Conservation (phyloP, 2,888 invertebrate species). For the Polyploca ridens region DNA sequence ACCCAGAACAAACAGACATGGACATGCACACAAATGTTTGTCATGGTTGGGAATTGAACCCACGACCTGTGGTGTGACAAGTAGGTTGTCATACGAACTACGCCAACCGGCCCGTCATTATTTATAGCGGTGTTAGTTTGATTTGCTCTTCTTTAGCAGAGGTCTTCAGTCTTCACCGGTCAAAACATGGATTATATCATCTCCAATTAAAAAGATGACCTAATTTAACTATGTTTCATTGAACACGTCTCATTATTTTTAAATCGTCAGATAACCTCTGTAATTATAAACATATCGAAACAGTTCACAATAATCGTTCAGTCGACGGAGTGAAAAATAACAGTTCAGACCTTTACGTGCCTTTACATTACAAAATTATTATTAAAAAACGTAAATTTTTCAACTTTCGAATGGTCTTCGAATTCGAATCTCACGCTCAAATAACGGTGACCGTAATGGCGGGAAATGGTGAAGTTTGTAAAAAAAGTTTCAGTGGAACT, state of each 20-base stretch:
- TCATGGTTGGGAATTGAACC: no score
- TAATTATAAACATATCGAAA: conserved; percentile 35
- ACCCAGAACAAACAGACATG: no score
- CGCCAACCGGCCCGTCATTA: no score
- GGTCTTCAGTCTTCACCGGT: no score
- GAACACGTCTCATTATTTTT: conserved; percentile 27
- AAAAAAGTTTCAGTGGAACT: conserved; percentile 62
- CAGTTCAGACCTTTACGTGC: conserved; percentile 36
- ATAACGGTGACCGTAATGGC: conserved; percentile 64
- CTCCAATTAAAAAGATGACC: conserved; percentile 44
- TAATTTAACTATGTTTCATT: conserved; percentile 31
- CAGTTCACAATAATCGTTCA: conserved; percentile 26
- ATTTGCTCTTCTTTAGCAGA: no score
- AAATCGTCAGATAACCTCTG: conserved; percentile 57
- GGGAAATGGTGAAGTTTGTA: conserved; percentile 59
- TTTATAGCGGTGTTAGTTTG: no score
- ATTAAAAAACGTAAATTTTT: conserved; percentile 14
- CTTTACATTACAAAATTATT: conserved; percentile 5
- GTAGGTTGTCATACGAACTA: no score
- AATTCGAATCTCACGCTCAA: conserved; percentile 59
- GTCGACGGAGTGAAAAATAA: conserved; percentile 42
- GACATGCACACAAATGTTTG: no score
- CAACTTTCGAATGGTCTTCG: conserved; percentile 48
- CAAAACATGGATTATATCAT: conserved; percentile 20
- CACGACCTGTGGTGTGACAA: no score